Conservation (phyloP, 2,797 vertebrate species). For the Pangasius djambal region DNA sequence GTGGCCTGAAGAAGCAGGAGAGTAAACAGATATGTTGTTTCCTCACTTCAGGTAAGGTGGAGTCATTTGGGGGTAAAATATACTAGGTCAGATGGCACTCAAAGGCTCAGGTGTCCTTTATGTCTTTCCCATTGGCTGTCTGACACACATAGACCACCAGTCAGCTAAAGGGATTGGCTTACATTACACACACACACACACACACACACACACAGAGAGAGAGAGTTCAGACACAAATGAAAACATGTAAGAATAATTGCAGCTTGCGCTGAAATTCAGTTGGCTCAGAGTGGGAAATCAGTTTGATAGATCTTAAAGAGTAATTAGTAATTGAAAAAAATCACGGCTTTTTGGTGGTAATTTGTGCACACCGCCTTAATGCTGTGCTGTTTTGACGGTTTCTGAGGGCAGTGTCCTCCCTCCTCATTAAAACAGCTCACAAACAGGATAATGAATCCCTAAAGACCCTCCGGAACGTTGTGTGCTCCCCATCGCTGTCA, state of each 20-base stretch:
- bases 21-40: conserved; percentile 32
- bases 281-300: conserved; percentile 34
- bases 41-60: conserved; percentile 11
- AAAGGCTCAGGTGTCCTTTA: conserved; percentile 38
- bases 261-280: conserved; percentile 5
- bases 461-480: conserved; percentile 61
- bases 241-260: neutral
- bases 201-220: neutral
- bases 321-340: conserved; percentile 50
- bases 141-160: conserved; percentile 28
- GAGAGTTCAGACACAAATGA: conserved; percentile 34
- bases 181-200: conserved; percentile 8
- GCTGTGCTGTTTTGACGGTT: conserved; percentile 55
- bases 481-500: conserved; percentile 71
- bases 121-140: conserved; percentile 31
- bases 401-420: conserved; percentile 50
- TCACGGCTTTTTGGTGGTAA: conserved; percentile 34
- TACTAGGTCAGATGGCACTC: conserved; percentile 33
- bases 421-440: conserved; percentile 76
- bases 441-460: conserved; percentile 80
- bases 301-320: conserved; percentile 47
- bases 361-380: conserved; percentile 19
- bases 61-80: conserved; percentile 34
- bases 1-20: conserved; percentile 3
- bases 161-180: conserved; percentile 22